phyloP scores from a whole-genome alignment of 1,140 invertebrate species.

The Prorops nasuta region DNA sequence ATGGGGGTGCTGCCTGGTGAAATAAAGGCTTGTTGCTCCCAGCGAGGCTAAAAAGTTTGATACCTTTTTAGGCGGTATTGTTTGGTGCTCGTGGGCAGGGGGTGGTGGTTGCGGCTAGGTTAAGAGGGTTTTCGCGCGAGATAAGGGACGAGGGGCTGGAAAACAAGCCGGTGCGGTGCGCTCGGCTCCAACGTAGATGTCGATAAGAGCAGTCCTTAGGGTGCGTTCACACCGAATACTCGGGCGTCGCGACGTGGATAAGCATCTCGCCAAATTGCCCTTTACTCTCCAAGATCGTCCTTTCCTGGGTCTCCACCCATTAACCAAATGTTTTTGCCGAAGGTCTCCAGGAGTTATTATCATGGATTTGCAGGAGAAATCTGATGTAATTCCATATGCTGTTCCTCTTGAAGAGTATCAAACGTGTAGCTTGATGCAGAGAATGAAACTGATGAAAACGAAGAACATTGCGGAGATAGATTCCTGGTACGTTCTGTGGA shows the following conservation, averaged over 20 bases:
- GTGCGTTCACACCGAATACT: conserved; percentile 24
- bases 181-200: conserved; percentile 7
- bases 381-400: no score
- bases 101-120: not conserved
- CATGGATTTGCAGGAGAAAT: no score
- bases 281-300: conserved; percentile 11
- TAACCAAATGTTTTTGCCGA: no score
- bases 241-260: conserved; percentile 16
- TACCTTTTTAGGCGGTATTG: conserved; percentile 34
- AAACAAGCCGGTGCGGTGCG: conserved; percentile 1
- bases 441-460: no score
- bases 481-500: no score
- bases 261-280: conserved; percentile 17
- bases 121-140: conserved; percentile 26
- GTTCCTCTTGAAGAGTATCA: no score
- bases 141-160: conserved; percentile 16
- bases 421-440: no score
- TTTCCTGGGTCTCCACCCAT: no score
- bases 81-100: conserved; percentile 8
- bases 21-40: conserved; percentile 1
- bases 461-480: no score
- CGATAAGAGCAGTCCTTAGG: conserved; percentile 32
- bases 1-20: no score
- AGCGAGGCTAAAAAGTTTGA: conserved; percentile 32
- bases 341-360: no score